These are phyloP conservation scores for Epinotia bilunana DNA, from an alignment of 2,888 invertebrate genomes.

Conservation along the genomic window DNA sequence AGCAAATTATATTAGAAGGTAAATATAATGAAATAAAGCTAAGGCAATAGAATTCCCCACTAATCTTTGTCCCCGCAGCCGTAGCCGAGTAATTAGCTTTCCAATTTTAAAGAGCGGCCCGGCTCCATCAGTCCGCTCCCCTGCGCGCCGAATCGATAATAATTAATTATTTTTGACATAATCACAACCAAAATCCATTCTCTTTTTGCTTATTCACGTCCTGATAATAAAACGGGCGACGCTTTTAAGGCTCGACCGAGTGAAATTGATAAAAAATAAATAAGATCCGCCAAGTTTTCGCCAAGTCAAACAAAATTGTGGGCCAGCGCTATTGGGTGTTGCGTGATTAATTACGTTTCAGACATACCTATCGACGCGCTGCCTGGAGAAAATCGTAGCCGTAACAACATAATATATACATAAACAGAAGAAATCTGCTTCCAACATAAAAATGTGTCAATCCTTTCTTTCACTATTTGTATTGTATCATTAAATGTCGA, in stretches of 20 bases:
- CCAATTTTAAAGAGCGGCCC: conserved; percentile 76
- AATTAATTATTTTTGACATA: conserved; percentile 90
- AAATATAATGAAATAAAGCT: conserved; percentile 46
- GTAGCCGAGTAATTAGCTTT: conserved; percentile 79
- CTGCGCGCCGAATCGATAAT: conserved; percentile 85
- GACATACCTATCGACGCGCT: conserved; percentile 46
- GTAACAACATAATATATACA: too few species aligned
- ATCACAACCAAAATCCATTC: conserved; percentile 87
- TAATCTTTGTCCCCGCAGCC: conserved; percentile 64
- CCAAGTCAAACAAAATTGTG: conserved; percentile 78
- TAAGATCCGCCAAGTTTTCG: conserved; percentile 75
- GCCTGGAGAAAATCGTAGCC: not conserved
- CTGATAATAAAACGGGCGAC: conserved; percentile 83
- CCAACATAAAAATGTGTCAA: conserved; percentile 8
- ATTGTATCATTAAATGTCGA: conserved; percentile 16
- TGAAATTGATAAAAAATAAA: conserved; percentile 84
- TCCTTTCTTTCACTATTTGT: conserved; percentile 10
- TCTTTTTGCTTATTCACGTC: conserved; percentile 88
- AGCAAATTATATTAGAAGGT: conserved; percentile 41
- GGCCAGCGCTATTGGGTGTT: conserved; percentile 63
- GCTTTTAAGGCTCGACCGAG: conserved; percentile 76
- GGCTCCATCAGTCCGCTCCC: conserved; percentile 78
- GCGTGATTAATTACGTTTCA: conserved; percentile 73
- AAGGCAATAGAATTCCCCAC: conserved; percentile 56
- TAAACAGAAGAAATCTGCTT: not conserved